Evolutionary conservation across 2,797 vertebrate species (phyloP).

Genomic region (Gymnodraco acuticeps): DNA sequence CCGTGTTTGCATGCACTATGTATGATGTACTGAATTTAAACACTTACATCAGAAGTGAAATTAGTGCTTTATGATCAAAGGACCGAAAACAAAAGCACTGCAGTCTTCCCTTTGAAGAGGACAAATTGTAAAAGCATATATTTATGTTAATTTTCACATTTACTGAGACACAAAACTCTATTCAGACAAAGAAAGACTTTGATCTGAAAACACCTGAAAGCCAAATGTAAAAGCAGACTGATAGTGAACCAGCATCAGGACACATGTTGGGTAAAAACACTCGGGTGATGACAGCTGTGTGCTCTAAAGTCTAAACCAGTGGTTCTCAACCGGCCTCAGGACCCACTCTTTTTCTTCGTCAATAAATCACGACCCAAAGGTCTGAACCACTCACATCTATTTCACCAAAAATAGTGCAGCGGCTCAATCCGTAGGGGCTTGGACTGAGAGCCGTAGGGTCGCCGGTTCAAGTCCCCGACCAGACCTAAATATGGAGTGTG

Average conservation of each 20-base stretch:
- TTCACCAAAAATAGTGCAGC: no score
- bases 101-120: slow-evolving; percentile 38
- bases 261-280: slow-evolving; percentile 23
- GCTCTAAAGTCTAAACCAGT: slow-evolving; percentile 19
- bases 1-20: slow-evolving; percentile 3
- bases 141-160: slow-evolving; percentile 27
- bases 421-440: no score
- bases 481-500: no score
- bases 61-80: slow-evolving; percentile 43
- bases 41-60: slow-evolving; percentile 15
- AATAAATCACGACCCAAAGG: no score
- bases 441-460: no score
- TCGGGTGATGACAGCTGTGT: slow-evolving; percentile 38
- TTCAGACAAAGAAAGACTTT: slow-evolving; percentile 25
- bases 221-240: not conserved
- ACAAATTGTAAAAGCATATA: slow-evolving; percentile 46
- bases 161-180: not conserved
- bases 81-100: slow-evolving; percentile 34
- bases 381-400: no score
- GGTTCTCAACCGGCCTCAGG: no score
- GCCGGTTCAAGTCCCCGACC: no score
- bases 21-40: slow-evolving; percentile 14
- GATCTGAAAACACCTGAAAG: slow-evolving; percentile 21
- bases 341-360: no score
- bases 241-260: slow-evolving; percentile 22